Base-by-base conservation (phyloP, 2,113 vertebrate genomes). In the Hyperopisus bebe region DNA sequence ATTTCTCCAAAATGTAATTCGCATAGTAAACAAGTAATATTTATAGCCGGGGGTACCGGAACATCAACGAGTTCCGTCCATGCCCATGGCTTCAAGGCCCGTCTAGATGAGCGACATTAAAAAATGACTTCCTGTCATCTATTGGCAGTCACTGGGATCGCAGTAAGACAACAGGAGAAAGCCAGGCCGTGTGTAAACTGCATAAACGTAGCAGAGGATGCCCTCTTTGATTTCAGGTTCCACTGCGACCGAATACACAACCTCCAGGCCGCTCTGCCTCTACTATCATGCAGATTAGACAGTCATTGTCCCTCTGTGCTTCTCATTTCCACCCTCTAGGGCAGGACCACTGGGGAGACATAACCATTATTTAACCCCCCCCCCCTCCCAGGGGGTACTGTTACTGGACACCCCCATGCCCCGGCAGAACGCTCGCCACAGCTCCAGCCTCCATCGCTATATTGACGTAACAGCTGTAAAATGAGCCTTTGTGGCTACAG, bases 131-230 rank as follows among this genome's bases (percentile, higher is more conserved):
- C 62, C 62, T 66, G 62, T 66, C n/a, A 11, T 27, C 27, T 66
- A 66, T 92, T 21, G 6, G 17, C 6, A 42, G 77, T 82, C 77
- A 42, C 42, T 44, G 93, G 89, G 93, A 91, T 92, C 92, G 93
- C 94, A 94, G 91, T 87, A 88, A 44, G 89, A 31, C 94, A 91
- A 93, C 91, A 89, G 44, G 8, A 44, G 82, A 84, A 13, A 19
- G 21, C 21, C 39, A 47, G 10, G 24, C 82, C 44, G 4, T 10
- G 9, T 47, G 77, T 47, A n/a, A n/a, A 84, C 24, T 84, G 21
- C 9, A 47, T 84, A 47, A 47, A 47, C 8, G 3, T n/a, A 83
- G 24, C 42, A 19, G 39, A 24, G 2, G 80, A n/a, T n/a, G 42
- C 44, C 8, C 39, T 24, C 44, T 84, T 44, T 84, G 21, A n/a